These are phyloP conservation scores for Sebastes dallii DNA, from an alignment of 2,797 vertebrate species.

Conservation along the genomic window DNA sequence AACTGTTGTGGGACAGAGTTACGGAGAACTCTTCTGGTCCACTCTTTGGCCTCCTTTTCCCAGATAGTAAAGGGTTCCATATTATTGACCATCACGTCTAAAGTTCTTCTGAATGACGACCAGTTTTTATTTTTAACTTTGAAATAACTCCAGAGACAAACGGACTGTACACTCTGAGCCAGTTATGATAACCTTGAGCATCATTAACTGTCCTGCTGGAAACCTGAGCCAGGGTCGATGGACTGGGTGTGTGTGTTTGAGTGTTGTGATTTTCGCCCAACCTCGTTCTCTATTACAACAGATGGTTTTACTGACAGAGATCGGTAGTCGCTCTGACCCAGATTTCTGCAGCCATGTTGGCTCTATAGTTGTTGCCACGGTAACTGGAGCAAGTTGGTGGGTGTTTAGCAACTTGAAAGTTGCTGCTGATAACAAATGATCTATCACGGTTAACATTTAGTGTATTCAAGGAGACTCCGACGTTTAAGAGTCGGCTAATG, in stretches of 20 bases:
- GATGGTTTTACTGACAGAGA: slow-evolving; percentile 62
- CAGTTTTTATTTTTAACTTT: not conserved
- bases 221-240: slow-evolving; percentile 31
- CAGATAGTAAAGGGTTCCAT: too few relatives aligned
- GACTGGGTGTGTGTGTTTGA: not conserved
- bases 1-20: not conserved
- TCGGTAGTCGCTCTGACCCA: slow-evolving; percentile 58
- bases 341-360: slow-evolving; percentile 50
- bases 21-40: not conserved
- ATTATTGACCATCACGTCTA: not conserved
- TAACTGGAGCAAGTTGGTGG: slow-evolving; percentile 30
- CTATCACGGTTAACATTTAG: not conserved
- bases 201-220: slow-evolving; percentile 34
- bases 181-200: slow-evolving; percentile 13
- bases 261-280: not conserved
- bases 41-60: not conserved
- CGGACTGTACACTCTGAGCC: not conserved
- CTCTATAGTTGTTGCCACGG: slow-evolving; percentile 42
- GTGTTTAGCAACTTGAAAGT: slow-evolving; percentile 18
- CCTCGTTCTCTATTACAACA: slow-evolving; percentile 45
- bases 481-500: not conserved
- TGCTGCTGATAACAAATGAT: slow-evolving; percentile 18
- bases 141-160: not conserved
- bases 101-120: not conserved
- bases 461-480: not conserved